phyloP scores from a whole-genome alignment of 2,888 invertebrate species.

The Scaptodrosophila latifasciaeformis region DNA sequence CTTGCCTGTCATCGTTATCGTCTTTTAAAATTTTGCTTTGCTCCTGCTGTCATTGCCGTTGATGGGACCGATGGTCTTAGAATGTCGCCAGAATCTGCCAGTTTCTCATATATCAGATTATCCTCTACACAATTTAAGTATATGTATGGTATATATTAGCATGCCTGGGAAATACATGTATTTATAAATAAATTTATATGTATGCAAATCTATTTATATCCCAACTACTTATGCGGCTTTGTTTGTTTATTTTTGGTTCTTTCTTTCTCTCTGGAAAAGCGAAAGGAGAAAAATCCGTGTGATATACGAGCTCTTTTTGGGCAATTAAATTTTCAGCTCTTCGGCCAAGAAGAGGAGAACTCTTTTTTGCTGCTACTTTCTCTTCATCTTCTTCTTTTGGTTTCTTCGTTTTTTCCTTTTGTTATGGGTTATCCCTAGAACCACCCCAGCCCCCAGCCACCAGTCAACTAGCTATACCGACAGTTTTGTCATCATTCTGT shows the following conservation, averaged over 20 bases:
- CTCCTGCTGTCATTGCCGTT: too few relatives aligned
- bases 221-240: slow-evolving; percentile 53
- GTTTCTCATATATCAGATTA: slow-evolving; percentile 16
- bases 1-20: slow-evolving; percentile 5
- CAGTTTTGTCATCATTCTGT: too few relatives aligned
- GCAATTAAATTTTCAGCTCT: slow-evolving; percentile 48
- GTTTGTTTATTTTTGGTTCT: slow-evolving; percentile 14
- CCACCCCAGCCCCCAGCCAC: too few relatives aligned
- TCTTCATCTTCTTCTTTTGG: too few relatives aligned
- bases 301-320: slow-evolving; percentile 40
- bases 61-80: too few relatives aligned
- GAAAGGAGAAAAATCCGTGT: slow-evolving; percentile 4
- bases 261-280: slow-evolving; percentile 22
- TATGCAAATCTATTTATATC: slow-evolving; percentile 56
- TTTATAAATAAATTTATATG: slow-evolving; percentile 21
- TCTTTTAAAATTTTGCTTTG: too few relatives aligned
- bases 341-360: too few relatives aligned
- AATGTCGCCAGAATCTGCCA: slow-evolving; percentile 12
- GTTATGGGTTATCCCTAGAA: too few relatives aligned
- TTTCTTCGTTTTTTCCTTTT: slow-evolving; percentile 2
- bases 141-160: slow-evolving; percentile 9
- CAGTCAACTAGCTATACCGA: too few relatives aligned
- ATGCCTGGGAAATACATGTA: too few relatives aligned
- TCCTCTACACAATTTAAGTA: slow-evolving; percentile 11
- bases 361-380: background rate